Evolutionary conservation across 1,140 invertebrate species (phyloP).

Genomic region (Coboldia fuscipes): DNA sequence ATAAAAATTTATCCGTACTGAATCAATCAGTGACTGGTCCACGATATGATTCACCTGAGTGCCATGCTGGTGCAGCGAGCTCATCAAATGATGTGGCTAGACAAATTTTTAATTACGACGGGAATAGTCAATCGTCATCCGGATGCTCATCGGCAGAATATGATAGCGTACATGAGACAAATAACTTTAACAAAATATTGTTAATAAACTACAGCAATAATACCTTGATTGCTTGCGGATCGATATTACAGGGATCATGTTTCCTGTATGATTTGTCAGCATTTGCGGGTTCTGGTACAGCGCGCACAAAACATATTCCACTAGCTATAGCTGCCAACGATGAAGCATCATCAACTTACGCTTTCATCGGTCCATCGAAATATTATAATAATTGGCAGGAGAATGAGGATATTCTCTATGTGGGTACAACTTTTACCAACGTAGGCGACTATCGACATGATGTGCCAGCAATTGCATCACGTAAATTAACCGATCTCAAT

Average conservation of each 20-base stretch:
- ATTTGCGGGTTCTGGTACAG: constrained; percentile 41
- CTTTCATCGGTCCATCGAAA: constrained; percentile 80
- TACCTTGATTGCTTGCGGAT: constrained; percentile 72
- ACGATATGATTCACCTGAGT: constrained; percentile 62
- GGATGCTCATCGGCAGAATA: constrained; percentile 49
- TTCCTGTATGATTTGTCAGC: constrained; percentile 64
- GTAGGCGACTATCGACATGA: constrained; percentile 82
- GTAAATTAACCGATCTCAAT: constrained; percentile 53
- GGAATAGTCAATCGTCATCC: too few species aligned
- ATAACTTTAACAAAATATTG: constrained; percentile 83
- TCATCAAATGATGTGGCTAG: too few species aligned
- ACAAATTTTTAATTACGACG: too few species aligned
- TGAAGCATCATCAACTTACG: constrained; percentile 73
- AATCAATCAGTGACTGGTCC: constrained; percentile 47
- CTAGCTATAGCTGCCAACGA: constrained; percentile 78
- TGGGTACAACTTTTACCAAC: constrained; percentile 85
- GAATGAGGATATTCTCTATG: constrained; percentile 69
- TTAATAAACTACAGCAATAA: constrained; percentile 64
- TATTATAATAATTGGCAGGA: constrained; percentile 55
- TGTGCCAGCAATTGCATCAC: constrained; percentile 78
- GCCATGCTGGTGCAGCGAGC: constrained; percentile 65
- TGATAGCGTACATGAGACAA: constrained; percentile 40
- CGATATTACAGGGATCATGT: constrained; percentile 69
- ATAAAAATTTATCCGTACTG: constrained; percentile 45
- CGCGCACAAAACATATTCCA: constrained; percentile 46